Base-by-base conservation (phyloP, 1,140 invertebrate species). In the Laupala kohalensis region DNA sequence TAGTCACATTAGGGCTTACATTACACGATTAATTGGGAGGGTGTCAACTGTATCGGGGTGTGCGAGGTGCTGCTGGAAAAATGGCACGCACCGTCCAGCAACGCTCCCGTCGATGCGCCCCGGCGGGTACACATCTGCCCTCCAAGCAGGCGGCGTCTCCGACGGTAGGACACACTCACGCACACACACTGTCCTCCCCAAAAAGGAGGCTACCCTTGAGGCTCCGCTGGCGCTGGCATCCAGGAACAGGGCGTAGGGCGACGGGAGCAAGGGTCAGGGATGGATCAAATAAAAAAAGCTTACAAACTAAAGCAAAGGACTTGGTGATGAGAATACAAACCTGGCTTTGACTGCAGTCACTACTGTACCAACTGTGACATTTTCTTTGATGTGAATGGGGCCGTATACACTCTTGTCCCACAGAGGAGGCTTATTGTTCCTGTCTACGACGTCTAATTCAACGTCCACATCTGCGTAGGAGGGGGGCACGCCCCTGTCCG, bases 291-390 rank as follows among this genome's bases (percentile, higher is more conserved):
- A 68, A 68, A 26, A 28, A 29, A 29, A 68, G 9, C 70, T 71
- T 71, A 71, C 64, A 71, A 53, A 29, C 70, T 71, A 71, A 26
- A 71, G 62, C 69, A 25, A 67, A 25, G 68, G 37, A 53, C 37
- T 53, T 53, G 37, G 37, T 53, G 37, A 53, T 66, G 64, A 63
- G 29, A 82, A 91, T 92, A 95, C 92, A 91, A 94, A 95, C 93
- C 93, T 95, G 86, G 94, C 94, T 90, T 95, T 96, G 83, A 96
- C 89, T 84, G 93, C 91, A 85, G 92, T 95, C 87, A 97, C 93
- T 88, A 93, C 90, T 85, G 93, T 94, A 89, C 94, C 93, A 87
- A 96, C 92, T 89, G 92, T 94, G 87, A 95, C 92, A 91, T 96
- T 96, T 92, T 97, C 94, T 89, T 91, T 91, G 88, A 96, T 92